Conservation (phyloP, 2,888 invertebrate species). For the Habroteleia sp. region DNA sequence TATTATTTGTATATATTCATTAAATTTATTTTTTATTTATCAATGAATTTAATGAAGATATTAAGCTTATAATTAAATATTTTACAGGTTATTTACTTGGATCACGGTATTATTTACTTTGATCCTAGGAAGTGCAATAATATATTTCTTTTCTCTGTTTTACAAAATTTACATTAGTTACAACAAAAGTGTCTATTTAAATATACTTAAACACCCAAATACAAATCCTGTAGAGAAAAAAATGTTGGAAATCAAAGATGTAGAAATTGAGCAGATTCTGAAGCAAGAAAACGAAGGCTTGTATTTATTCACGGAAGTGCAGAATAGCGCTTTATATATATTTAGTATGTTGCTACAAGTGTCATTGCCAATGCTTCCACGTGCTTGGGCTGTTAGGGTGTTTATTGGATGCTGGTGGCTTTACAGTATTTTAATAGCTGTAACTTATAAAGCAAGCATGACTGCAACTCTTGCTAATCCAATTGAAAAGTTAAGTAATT, state of each 20-base stretch:
- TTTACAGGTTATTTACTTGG: constrained; percentile 89
- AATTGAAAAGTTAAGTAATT: constrained; percentile 84
- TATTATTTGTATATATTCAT: constrained; percentile 22
- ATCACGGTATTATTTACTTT: constrained; percentile 86
- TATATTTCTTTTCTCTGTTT: constrained; percentile 85
- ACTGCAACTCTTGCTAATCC: constrained; percentile 92
- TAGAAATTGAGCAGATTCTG: too few relatives aligned
- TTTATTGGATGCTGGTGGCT: constrained; percentile 94
- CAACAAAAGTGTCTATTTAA: constrained; percentile 34
- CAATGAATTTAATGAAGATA: too few relatives aligned
- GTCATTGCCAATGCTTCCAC: constrained; percentile 88
- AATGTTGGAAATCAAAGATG: too few relatives aligned
- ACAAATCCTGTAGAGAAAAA: too few relatives aligned
- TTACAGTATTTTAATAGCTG: constrained; percentile 90
- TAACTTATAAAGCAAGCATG: constrained; percentile 91
- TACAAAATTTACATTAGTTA: constrained; percentile 80
- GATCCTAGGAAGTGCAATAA: constrained; percentile 85
- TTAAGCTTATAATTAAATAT: too few relatives aligned
- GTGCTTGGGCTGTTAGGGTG: constrained; percentile 90
- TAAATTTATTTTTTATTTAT: constrained; percentile 2
- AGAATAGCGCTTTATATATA: constrained; percentile 89
- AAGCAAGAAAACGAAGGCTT: constrained; percentile 82
- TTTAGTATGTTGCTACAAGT: constrained; percentile 91
- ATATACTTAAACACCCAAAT: too few relatives aligned
- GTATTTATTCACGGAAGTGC: constrained; percentile 87